phyloP scores from a whole-genome alignment of 1,140 invertebrate species.

The Chionoecetes opilio region DNA sequence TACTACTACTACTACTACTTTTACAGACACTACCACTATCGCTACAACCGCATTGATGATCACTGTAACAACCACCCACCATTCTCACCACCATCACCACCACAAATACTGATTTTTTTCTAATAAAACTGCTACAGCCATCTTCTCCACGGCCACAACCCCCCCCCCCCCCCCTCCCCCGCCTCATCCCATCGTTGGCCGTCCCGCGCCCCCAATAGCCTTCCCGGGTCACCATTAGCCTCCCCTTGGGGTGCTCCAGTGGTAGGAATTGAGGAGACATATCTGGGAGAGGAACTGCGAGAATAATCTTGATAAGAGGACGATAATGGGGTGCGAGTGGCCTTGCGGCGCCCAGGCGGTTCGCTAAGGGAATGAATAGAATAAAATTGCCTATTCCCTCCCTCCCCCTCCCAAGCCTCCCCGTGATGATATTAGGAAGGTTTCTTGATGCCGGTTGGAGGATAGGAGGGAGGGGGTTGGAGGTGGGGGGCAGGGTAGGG shows the following conservation, averaged over 20 bases:
- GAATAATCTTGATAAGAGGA: slow-evolving; percentile 30
- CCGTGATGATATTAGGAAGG: slow-evolving; percentile 28
- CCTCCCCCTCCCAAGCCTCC: not conserved
- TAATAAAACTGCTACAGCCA: too few relatives aligned
- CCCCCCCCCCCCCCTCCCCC: too few relatives aligned
- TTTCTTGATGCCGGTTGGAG: not conserved
- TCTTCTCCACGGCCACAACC: too few relatives aligned
- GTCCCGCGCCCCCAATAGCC: too few relatives aligned
- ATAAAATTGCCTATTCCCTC: slow-evolving; percentile 20
- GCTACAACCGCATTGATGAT: not conserved
- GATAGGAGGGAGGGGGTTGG: too few relatives aligned
- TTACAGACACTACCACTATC: not conserved
- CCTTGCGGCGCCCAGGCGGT: not conserved
- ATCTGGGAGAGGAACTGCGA: not conserved
- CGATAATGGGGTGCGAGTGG: slow-evolving; percentile 13
- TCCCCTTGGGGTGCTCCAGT: not conserved
- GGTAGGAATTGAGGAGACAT: not conserved
- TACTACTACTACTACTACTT: not conserved
- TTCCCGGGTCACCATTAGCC: not conserved
- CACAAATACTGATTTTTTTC: not conserved
- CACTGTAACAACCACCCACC: too few relatives aligned
- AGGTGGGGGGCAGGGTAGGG: not conserved
- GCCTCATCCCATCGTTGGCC: not conserved
- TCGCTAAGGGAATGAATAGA: not conserved
- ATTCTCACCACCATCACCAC: not conserved